phyloP scores from a whole-genome alignment of 2,888 invertebrate species.

The Lampropteryx suffumata region DNA sequence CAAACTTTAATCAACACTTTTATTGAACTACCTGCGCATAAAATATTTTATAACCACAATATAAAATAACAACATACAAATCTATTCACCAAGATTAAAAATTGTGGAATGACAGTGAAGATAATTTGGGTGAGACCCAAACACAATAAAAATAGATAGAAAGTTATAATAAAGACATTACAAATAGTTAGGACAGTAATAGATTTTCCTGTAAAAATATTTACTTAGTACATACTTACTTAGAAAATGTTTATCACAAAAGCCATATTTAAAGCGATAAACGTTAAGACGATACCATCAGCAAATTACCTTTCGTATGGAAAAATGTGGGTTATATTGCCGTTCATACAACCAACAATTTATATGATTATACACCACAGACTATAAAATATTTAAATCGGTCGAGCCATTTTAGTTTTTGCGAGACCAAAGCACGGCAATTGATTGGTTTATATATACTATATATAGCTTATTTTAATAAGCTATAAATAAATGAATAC shows the following conservation, averaged over 20 bases:
- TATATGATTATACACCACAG: too few species aligned
- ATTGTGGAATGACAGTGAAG: constrained; percentile 11
- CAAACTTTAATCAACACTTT: neutral
- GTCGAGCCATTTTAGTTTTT: too few species aligned
- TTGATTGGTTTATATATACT: too few species aligned
- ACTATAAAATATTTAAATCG: too few species aligned
- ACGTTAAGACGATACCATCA: too few species aligned
- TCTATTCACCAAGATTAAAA: constrained; percentile 2
- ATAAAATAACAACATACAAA: constrained; percentile 26
- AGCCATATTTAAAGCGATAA: neutral
- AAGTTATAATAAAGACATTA: constrained; percentile 3
- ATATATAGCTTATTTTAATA: too few species aligned
- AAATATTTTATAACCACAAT: constrained; percentile 33
- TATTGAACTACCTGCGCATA: constrained; percentile 24
- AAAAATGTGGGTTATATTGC: too few species aligned
- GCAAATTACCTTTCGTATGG: too few species aligned
- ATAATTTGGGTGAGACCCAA: neutral
- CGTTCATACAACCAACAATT: too few species aligned
- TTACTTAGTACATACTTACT: too few species aligned
- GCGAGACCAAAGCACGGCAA: too few species aligned
- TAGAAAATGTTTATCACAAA: neutral
- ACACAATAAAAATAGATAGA: constrained; percentile 11
- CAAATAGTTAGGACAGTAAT: constrained; percentile 6
- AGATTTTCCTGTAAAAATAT: constrained; percentile 11
- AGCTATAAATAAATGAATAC: too few species aligned